Percentiles rank a stretch among this genome's conserved stretches.
These are phyloP conservation scores for Drosophila pachea DNA, from an alignment of 1,140 invertebrate species.

Conservation along the genomic window DNA sequence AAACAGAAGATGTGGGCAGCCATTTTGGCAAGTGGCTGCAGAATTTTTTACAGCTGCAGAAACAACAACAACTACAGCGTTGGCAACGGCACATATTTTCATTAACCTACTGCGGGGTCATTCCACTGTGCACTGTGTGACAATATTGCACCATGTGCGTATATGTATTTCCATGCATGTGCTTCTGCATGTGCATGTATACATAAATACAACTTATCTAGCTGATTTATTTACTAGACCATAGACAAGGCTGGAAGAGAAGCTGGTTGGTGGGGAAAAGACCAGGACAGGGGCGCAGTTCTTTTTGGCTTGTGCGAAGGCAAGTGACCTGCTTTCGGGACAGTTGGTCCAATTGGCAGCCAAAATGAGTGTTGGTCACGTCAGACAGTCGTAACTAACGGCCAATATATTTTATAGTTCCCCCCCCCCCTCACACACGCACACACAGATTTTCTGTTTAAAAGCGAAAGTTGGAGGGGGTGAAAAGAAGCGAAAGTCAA, in stretches of 20 bases:
- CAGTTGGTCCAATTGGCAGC: constrained; percentile 34
- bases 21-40: constrained; percentile 30
- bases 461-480: constrained; percentile 22
- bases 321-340: constrained; percentile 58
- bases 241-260: constrained; percentile 15
- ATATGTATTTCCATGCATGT: constrained; percentile 4
- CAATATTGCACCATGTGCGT: constrained; percentile 32
- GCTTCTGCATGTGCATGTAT: too few relatives aligned
- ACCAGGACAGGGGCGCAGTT: background rate
- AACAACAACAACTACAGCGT: constrained; percentile 18
- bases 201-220: constrained; percentile 10
- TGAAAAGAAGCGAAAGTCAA: constrained; percentile 48
- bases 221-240: constrained; percentile 22
- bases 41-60: constrained; percentile 24
- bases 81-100: constrained; percentile 27
- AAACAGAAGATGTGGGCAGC: constrained; percentile 3
- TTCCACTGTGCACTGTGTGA: constrained; percentile 63
- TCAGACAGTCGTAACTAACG: constrained; percentile 30
- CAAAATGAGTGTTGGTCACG: constrained; percentile 56
- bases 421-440: constrained; percentile 20
- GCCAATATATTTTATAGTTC: constrained; percentile 11
- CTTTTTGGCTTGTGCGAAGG: background rate
- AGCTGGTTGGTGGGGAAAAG: too few relatives aligned
- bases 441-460: background rate
- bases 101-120: constrained; percentile 75